Evolutionary conservation across 2,113 vertebrate genomes (phyloP).

Genomic region (Pseudonaja textilis): DNA sequence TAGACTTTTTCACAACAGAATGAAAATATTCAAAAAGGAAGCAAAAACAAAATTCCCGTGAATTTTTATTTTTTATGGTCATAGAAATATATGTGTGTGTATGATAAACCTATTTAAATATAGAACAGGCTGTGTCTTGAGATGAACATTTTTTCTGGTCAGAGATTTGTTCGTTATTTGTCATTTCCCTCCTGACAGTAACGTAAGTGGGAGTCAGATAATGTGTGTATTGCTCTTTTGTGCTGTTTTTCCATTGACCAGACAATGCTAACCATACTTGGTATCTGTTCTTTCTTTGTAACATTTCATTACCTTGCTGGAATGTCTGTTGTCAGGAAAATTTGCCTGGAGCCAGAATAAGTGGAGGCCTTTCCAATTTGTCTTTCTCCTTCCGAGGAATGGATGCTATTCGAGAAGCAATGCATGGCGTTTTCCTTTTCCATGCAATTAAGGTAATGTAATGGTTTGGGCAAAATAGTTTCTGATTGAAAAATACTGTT

Average conservation of each 20-base stretch:
- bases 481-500: constrained; percentile 16
- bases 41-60: not conserved
- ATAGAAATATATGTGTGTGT: not conserved
- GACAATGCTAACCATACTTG: not conserved
- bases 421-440: constrained; percentile 95
- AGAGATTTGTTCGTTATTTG: not conserved
- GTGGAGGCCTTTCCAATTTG: constrained; percentile 95
- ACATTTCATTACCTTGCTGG: not conserved
- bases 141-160: not conserved
- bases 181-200: not conserved
- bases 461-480: not conserved
- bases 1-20: not conserved
- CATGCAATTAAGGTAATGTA: constrained; percentile 83
- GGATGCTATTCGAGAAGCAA: constrained; percentile 94
- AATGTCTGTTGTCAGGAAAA: constrained; percentile 73
- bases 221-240: not conserved
- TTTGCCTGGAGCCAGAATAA: constrained; percentile 85
- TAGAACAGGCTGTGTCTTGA: not conserved
- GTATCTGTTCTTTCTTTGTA: not conserved
- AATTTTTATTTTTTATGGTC: not conserved
- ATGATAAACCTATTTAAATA: not conserved
- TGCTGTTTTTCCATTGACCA: constrained; percentile 8
- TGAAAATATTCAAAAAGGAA: not conserved
- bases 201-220: not conserved
- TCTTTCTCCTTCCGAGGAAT: constrained; percentile 98